A percentile compares a stretch with the other conserved stretches of the same genome.
These are phyloP conservation scores for Cynocephalus volans DNA, from an alignment of 2,113 vertebrate species.

Conservation along the genomic window DNA sequence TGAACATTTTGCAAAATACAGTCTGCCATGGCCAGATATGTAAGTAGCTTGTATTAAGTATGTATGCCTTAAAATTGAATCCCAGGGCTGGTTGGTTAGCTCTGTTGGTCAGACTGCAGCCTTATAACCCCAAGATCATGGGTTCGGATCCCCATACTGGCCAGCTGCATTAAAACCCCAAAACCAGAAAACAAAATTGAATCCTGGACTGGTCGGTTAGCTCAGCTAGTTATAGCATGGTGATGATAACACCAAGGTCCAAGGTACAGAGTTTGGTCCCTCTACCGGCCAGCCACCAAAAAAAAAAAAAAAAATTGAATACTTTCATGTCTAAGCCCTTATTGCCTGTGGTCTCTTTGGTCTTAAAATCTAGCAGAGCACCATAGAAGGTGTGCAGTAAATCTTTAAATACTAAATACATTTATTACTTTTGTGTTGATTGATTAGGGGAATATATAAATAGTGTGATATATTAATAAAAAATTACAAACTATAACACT, in stretches of 20 bases:
- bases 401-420: conserved; percentile 13
- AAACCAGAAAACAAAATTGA: no score
- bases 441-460: not conserved
- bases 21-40: not conserved
- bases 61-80: not conserved
- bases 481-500: conserved; percentile 22
- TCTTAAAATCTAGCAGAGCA: not conserved
- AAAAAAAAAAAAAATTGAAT: not conserved
- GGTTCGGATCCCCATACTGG: no score
- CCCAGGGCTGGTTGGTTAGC: no score
- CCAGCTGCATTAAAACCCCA: no score
- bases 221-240: no score
- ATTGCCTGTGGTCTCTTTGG: not conserved
- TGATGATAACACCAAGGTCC: no score
- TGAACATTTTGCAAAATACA: not conserved
- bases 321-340: not conserved
- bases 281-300: no score
- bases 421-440: conserved; percentile 13
- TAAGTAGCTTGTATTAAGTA: not conserved
- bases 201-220: no score
- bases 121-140: no score
- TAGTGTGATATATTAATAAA: not conserved
- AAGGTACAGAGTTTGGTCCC: no score
- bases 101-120: no score
- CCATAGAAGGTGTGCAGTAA: not conserved